phyloP scores from a whole-genome alignment of 2,888 invertebrate species.

The Chrysolina haemoptera region DNA sequence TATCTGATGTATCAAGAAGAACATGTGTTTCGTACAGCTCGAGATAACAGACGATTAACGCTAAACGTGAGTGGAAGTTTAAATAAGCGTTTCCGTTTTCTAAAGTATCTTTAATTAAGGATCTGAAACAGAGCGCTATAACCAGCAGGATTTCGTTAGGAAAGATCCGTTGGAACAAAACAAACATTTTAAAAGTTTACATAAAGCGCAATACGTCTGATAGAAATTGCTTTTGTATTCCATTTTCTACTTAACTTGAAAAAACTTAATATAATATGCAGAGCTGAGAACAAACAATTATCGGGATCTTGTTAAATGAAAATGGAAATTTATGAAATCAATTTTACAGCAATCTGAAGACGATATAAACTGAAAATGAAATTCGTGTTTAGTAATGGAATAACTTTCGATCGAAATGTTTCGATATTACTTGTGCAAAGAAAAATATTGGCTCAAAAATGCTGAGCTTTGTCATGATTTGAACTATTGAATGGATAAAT shows the following conservation, averaged over 20 bases:
- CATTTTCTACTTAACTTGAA: slow-evolving; percentile 2
- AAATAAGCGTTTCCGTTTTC: slow-evolving; percentile 3
- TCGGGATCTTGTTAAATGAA: neutral
- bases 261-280: neutral
- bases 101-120: slow-evolving; percentile 20
- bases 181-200: slow-evolving; percentile 21
- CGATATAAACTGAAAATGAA: neutral
- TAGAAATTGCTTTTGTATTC: slow-evolving; percentile 13
- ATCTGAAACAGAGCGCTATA: slow-evolving; percentile 19
- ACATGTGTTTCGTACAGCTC: slow-evolving; percentile 10
- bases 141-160: slow-evolving; percentile 7
- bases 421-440: neutral
- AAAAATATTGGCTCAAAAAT: neutral
- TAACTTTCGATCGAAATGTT: neutral
- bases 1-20: neutral
- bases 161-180: slow-evolving; percentile 13
- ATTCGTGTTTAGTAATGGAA: slow-evolving; percentile 1
- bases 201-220: slow-evolving; percentile 19
- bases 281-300: slow-evolving; percentile 20
- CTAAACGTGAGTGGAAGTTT: slow-evolving; percentile 16
- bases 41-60: slow-evolving; percentile 10
- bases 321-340: neutral
- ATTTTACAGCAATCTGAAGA: slow-evolving; percentile 4
- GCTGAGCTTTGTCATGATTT: neutral
- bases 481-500: no score